These are phyloP conservation scores for Melopsittacus undulatus DNA, from an alignment of 2,797 vertebrate genomes.

Conservation along the genomic window DNA sequence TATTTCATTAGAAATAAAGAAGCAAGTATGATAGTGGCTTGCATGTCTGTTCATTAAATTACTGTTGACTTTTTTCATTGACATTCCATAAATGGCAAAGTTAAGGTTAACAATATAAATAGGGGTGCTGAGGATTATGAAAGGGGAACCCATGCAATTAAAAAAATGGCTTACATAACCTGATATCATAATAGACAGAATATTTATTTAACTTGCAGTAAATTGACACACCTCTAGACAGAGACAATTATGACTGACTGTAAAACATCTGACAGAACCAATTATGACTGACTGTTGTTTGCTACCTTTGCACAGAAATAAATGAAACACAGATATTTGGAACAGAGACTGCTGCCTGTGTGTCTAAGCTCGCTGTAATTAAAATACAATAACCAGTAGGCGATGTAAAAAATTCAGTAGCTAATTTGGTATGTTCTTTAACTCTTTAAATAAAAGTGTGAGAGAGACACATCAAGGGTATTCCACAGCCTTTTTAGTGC, in stretches of 20 bases:
- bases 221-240: constrained; percentile 86
- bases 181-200: constrained; percentile 82
- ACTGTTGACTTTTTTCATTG: constrained; percentile 65
- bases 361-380: constrained; percentile 77
- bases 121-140: constrained; percentile 69
- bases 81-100: constrained; percentile 63
- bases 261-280: constrained; percentile 85
- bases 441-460: constrained; percentile 60
- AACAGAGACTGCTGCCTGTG: constrained; percentile 80
- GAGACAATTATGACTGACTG: constrained; percentile 86
- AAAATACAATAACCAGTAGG: constrained; percentile 80
- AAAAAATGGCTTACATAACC: constrained; percentile 77
- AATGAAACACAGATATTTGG: constrained; percentile 83
- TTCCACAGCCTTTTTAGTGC: neutral
- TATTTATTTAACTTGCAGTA: constrained; percentile 85
- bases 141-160: constrained; percentile 77
- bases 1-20: constrained; percentile 56
- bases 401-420: constrained; percentile 70
- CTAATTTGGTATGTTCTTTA: constrained; percentile 70
- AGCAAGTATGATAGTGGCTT: constrained; percentile 15
- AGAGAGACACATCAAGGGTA: neutral
- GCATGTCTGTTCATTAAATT: constrained; percentile 36
- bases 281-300: constrained; percentile 87
- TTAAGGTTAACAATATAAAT: constrained; percentile 68
- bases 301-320: constrained; percentile 82